Base-by-base conservation (phyloP, 1,140 invertebrate species). In the Macrosteles quadrilineatus region DNA sequence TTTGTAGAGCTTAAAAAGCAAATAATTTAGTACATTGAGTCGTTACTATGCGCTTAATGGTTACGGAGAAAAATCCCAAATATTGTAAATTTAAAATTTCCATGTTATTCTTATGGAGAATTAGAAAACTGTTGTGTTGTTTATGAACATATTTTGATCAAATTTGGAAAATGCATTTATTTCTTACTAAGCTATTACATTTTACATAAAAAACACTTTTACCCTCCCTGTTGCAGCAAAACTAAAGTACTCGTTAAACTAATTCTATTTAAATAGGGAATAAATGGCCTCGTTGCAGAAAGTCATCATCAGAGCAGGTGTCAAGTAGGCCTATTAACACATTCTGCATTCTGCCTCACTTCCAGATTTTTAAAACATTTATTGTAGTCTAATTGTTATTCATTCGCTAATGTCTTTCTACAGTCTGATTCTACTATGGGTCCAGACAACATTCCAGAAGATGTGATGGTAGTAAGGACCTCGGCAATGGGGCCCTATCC, bases 401-500 rank as follows among this genome's bases (percentile, higher is more conserved):
- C 36, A 9, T 43, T 43, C 17, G 9, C 36, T 43, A 43, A 50
- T 50, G 6, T 23, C n/a, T 19, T 23, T 6, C 3, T 19, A 11
- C 47, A 50, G 47, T 4, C 47, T 50, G 47, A 23, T 3, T 6
- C 47, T 4, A 19, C n/a, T 11, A 11, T 19, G 17, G 21, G 17
- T n/a, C 17, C 4, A 19, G 21, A 50, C n/a, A 23, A 23, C 17
- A n/a, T 50, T 19, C 55, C 55, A 30, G 55, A 59, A 11, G 55
- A 59, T 25, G 55, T 59, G n/a, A 59, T 59, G 55, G 55, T 59
- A 27, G 55, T 59, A 29, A 2, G 55, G 11, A 59, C 55, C 25
- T 59, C 55, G 2, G 55, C 55, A n/a, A 59, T 59, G 55, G 55
- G 55, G 4, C 55, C 55, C 2, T 59, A 59, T 30, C 55, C 55